A percentile compares a stretch with the other conserved stretches of the same genome.
Evolutionary conservation across 2,113 vertebrate genomes (phyloP).

Genomic region (Hemiscyllium ocellatum): DNA sequence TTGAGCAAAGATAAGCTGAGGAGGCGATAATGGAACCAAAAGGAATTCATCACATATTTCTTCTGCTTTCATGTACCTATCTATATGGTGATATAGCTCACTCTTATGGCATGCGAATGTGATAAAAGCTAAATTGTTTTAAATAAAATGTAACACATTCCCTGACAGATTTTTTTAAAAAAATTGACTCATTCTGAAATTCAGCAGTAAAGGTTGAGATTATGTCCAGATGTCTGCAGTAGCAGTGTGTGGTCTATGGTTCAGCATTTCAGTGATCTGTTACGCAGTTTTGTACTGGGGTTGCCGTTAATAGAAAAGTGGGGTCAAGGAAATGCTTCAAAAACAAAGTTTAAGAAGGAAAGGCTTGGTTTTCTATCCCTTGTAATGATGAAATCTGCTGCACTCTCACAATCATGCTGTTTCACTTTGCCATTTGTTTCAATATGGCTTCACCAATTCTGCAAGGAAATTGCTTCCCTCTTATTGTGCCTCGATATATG

Average conservation of each 20-base stretch:
- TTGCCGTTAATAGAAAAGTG: not conserved
- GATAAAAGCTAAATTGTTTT: conserved; percentile 36
- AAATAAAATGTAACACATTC: conserved; percentile 31
- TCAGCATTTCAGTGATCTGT: conserved; percentile 27
- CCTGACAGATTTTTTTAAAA: not conserved
- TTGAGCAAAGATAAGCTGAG: conserved; percentile 24
- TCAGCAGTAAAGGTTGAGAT: conserved; percentile 27
- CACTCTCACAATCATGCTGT: not conserved
- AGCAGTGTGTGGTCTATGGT: conserved; percentile 33
- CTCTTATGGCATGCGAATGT: conserved; percentile 18
- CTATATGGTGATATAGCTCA: not conserved
- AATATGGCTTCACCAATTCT: not conserved
- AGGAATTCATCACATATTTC: conserved; percentile 18
- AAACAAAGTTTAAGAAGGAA: not conserved
- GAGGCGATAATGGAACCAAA: conserved; percentile 22
- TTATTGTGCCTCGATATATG: not conserved
- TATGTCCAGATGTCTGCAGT: conserved; percentile 26
- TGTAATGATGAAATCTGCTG: not conserved
- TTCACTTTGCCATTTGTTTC: not conserved
- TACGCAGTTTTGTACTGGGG: conserved; percentile 20
- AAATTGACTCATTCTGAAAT: conserved; percentile 14
- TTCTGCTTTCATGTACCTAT: conserved; percentile 27
- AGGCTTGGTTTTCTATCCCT: not conserved
- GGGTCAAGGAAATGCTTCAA: conserved; percentile 29
- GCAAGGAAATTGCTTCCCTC: not conserved